phyloP scores from a whole-genome alignment of 2,888 invertebrate genomes.

The Agrilus biguttatus region DNA sequence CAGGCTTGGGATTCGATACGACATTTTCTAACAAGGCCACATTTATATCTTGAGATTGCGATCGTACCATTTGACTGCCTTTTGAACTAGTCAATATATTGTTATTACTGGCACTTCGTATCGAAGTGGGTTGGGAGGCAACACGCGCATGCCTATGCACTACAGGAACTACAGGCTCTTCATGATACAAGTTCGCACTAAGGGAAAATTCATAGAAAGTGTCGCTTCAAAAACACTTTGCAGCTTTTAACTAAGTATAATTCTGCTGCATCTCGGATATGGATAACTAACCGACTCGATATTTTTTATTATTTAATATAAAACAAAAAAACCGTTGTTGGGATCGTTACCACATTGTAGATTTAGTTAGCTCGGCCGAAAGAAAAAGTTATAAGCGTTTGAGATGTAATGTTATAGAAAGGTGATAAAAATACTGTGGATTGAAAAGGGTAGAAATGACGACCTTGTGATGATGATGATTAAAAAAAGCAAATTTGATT shows the following conservation, averaged over 20 bases:
- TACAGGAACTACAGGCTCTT: constrained; percentile 4
- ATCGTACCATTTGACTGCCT: constrained; percentile 28
- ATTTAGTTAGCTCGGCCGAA: no score
- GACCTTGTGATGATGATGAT: no score
- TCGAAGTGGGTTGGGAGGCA: constrained; percentile 12
- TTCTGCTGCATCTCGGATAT: neutral
- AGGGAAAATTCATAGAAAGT: neutral
- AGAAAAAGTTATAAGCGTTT: no score
- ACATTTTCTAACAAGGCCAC: constrained; percentile 20
- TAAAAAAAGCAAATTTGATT: no score
- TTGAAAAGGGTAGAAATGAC: no score
- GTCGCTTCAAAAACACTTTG: neutral
- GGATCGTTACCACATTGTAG: no score
- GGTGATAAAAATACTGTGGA: no score
- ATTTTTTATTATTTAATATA: no score
- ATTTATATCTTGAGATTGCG: constrained; percentile 37
- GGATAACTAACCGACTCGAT: no score
- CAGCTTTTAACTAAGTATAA: neutral
- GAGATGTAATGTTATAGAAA: no score
- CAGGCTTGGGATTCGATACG: constrained; percentile 28
- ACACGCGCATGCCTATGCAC: constrained; percentile 9
- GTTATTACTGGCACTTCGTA: constrained; percentile 24
- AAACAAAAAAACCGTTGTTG: no score
- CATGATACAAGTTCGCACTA: neutral
- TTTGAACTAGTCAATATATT: constrained; percentile 18